phyloP scores from a whole-genome alignment of 1,140 invertebrate genomes.

The Orius laevigatus region DNA sequence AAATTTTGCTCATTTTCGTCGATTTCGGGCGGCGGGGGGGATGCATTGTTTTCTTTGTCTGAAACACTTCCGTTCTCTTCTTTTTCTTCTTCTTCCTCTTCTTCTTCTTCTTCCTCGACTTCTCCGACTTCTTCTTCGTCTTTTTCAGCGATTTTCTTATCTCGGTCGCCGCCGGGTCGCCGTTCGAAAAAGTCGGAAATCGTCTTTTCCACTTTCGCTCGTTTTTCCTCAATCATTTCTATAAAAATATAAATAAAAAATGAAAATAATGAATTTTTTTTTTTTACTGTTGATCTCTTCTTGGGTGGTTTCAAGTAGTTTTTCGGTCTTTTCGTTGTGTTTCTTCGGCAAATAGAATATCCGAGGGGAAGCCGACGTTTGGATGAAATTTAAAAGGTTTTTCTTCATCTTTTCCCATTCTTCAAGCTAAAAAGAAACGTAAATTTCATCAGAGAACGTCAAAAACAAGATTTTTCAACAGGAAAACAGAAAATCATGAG shows the following conservation, averaged over 20 bases:
- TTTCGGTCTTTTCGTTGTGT: conserved; percentile 38
- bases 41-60: no score
- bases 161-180: no score
- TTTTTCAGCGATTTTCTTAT: no score
- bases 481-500: neutral
- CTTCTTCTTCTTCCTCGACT: no score
- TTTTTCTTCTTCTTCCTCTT: no score
- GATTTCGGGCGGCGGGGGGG: no score
- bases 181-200: conserved; percentile 18
- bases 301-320: conserved; percentile 36
- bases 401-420: conserved; percentile 69
- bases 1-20: no score
- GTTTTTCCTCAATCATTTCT: conserved; percentile 32
- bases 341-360: conserved; percentile 77
- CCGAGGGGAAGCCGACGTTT: conserved; percentile 68
- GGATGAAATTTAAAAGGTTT: conserved; percentile 65
- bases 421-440: conserved; percentile 37
- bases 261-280: neutral
- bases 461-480: neutral
- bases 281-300: conserved; percentile 38
- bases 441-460: neutral
- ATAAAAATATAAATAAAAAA: conserved; percentile 18
- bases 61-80: no score
- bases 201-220: conserved; percentile 31
- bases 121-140: no score